Percentiles rank a stretch among this genome's conserved stretches.
phyloP scores from a whole-genome alignment of 2,113 vertebrate genomes.

The Bubalus kerabau region DNA sequence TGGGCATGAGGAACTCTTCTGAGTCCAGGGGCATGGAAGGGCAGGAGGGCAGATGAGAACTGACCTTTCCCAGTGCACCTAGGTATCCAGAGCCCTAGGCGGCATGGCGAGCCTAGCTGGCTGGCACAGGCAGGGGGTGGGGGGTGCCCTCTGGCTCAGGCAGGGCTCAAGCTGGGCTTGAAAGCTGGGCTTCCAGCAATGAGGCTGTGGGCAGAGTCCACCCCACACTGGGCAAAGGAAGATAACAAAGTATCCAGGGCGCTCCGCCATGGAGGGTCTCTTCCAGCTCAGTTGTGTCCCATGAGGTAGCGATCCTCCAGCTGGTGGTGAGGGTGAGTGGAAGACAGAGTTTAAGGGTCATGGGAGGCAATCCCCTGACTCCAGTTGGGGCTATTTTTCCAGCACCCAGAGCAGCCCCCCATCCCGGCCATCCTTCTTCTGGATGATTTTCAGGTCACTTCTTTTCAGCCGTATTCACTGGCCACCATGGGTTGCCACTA shows the following conservation, averaged over 20 bases:
- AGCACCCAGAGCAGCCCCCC: too few species aligned
- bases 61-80: neutral
- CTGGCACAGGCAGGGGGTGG: neutral
- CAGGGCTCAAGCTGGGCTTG: neutral
- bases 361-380: neutral
- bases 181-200: neutral
- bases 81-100: neutral
- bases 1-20: neutral
- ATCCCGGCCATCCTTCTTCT: neutral
- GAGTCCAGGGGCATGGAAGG: neutral
- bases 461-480: neutral
- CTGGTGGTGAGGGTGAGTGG: neutral
- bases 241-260: neutral
- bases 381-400: neutral
- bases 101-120: neutral
- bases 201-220: neutral
- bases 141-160: neutral
- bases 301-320: neutral
- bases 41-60: neutral
- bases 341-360: neutral
- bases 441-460: neutral
- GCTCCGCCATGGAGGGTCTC: neutral
- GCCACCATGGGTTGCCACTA: neutral
- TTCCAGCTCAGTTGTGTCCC: neutral
- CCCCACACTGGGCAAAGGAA: neutral